Base-by-base conservation (phyloP, 2,888 invertebrate species). In the Epirrita christyi region DNA sequence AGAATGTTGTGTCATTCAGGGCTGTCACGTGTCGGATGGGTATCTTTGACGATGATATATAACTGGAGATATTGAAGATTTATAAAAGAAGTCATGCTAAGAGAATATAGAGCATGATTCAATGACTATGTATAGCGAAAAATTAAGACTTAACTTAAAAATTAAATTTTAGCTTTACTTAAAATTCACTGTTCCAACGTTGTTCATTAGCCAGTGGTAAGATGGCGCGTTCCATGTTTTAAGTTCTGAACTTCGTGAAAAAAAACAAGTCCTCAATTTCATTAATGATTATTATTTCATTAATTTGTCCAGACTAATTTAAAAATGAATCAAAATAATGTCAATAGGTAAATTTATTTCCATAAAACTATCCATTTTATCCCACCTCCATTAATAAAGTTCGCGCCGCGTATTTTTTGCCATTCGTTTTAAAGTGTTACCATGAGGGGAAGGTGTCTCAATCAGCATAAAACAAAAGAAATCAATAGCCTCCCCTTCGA, bases 401-500 rank as follows among this genome's bases (percentile, higher is more conserved):
- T 77, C 70, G 67, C 66, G 54, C 66, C 66, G 67, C 72, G 66
- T 72, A 66, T 70, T 81, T 81, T 78, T 81, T 78, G 70, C 73
- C 75, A 80, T 84, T 83, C 83, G 78, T 82, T 85, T 82, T 75
- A 88, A 88, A 88, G 85, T 88, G 88, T 54, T 50, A 38, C 58
- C 88, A 85, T 79, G 78, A 81, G 77, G 80, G 82, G 79, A 88
- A 92, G 92, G 92, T 92, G 92, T 91, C 92, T 89, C 92, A 92
- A 92, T 92, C 92, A 92, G 91, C 92, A 92, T 92, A 92, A 92
- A 92, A 92, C 92, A 92, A 92, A 91, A 91, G 92, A 91, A 92
- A 92, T 92, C 92, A 92, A 92, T 92, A 90, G 85, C 64, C 81
- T 86, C 87, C 76, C 80, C 32, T 74, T 74, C 72, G 72, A 73